Percentiles rank a stretch among this genome's conserved stretches.
Evolutionary conservation across 2,888 invertebrate genomes (phyloP).

Genomic region (Torymus texanus): DNA sequence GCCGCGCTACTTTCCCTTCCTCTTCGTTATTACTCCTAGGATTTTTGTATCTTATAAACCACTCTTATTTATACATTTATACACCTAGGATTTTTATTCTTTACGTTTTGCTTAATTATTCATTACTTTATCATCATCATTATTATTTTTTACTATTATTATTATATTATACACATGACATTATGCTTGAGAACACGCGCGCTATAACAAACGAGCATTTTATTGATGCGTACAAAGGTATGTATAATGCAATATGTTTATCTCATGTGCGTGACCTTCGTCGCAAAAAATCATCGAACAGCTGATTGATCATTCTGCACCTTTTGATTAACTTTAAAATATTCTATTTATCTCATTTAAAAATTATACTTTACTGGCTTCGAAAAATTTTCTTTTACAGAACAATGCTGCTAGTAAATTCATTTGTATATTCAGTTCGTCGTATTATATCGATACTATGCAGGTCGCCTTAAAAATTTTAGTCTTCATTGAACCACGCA

Average conservation of each 20-base stretch:
- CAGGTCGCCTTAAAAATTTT: background rate
- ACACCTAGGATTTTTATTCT: slow-evolving; percentile 46
- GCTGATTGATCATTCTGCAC: slow-evolving; percentile 12
- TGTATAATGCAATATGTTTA: slow-evolving; percentile 47
- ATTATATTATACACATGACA: slow-evolving; percentile 48
- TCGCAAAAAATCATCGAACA: slow-evolving; percentile 22
- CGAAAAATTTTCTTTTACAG: no score
- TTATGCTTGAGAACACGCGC: slow-evolving; percentile 49
- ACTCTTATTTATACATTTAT: slow-evolving; percentile 56
- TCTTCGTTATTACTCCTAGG: slow-evolving; percentile 31
- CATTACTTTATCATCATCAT: background rate
- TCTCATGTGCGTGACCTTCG: slow-evolving; percentile 21
- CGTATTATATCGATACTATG: no score
- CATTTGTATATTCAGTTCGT: no score
- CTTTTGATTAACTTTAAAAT: no score
- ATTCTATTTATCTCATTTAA: no score
- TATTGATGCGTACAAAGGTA: slow-evolving; percentile 47
- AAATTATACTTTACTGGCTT: no score
- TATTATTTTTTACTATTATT: slow-evolving; percentile 25
- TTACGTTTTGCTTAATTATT: slow-evolving; percentile 10
- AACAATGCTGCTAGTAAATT: no score
- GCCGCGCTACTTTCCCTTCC: slow-evolving; percentile 23
- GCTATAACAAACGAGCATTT: slow-evolving; percentile 35
- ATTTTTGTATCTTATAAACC: slow-evolving; percentile 34
- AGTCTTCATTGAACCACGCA: background rate